Percentiles rank a stretch among this genome's conserved stretches.
phyloP scores from a whole-genome alignment of 2,888 invertebrate genomes.

The Dichetophora obliterata region DNA sequence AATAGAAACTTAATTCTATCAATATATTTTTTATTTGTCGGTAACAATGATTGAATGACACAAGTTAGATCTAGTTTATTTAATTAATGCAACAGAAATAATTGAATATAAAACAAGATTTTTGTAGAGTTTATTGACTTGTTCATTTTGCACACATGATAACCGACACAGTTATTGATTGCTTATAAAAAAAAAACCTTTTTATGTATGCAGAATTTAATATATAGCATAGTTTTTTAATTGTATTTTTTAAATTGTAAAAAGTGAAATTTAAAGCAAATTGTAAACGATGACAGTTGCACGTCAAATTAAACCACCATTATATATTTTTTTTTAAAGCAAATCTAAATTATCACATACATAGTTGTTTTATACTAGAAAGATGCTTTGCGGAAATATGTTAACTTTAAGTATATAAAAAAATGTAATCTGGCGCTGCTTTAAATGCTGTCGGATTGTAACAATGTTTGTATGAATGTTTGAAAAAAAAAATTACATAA shows the following conservation, averaged over 20 bases:
- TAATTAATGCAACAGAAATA: too few relatives aligned
- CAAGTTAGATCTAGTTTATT: too few relatives aligned
- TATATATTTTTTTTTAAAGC: slow-evolving; percentile 1
- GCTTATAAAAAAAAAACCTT: background rate
- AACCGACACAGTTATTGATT: slow-evolving; percentile 35
- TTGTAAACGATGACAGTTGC: background rate
- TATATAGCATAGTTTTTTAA: too few relatives aligned
- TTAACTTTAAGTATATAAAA: background rate
- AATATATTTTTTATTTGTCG: too few relatives aligned
- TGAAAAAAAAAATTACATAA: background rate
- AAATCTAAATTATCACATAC: slow-evolving; percentile 27
- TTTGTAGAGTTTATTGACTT: too few relatives aligned
- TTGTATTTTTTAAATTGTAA: too few relatives aligned
- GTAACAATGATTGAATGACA: too few relatives aligned
- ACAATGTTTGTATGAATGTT: slow-evolving; percentile 14
- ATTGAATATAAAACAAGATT: too few relatives aligned
- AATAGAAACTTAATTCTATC: too few relatives aligned
- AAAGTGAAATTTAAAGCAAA: background rate
- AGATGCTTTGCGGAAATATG: background rate
- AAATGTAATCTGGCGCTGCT: background rate
- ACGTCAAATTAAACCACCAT: background rate
- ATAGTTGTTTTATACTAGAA: slow-evolving; percentile 2
- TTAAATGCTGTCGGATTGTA: slow-evolving; percentile 32
- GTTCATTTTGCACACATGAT: too few relatives aligned
- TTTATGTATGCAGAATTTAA: too few relatives aligned